Conservation (phyloP, 2,113 vertebrate species). For the Melierax canorus region DNA sequence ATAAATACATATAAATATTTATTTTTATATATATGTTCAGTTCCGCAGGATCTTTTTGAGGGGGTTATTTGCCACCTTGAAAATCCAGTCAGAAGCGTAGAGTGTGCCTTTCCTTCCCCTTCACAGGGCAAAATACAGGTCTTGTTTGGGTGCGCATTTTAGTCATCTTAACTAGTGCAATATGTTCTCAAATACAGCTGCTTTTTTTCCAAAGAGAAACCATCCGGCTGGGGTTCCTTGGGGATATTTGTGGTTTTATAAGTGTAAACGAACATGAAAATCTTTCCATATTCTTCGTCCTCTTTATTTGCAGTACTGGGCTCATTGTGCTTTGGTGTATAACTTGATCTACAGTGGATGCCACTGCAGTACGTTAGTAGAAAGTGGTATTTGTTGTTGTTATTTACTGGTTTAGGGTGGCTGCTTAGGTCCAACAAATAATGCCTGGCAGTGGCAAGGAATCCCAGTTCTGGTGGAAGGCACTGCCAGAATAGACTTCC, state of each 20-base stretch:
- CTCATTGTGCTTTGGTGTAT: neutral
- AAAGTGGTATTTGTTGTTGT: neutral
- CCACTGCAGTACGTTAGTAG: neutral
- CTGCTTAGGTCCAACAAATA: neutral
- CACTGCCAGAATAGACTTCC: neutral
- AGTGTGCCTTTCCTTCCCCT: neutral
- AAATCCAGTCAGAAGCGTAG: neutral
- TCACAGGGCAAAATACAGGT: neutral
- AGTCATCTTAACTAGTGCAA: neutral
- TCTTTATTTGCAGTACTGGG: neutral
- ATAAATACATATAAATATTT: neutral
- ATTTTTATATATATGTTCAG: neutral
- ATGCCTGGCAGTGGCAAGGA: neutral
- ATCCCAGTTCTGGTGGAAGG: neutral
- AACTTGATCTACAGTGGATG: neutral
- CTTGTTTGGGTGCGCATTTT: neutral
- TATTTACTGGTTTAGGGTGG: neutral
- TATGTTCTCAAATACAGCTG: rapidly evolving
- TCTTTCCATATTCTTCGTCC: neutral
- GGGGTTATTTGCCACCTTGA: neutral
- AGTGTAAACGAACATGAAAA: neutral
- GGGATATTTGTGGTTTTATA: neutral
- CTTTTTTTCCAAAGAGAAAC: neutral
- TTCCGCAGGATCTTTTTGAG: neutral
- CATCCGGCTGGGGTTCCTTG: rapidly evolving